Evolutionary conservation across 2,888 invertebrate species (phyloP), one percentile per base, ranked within the genome.

Genomic region (Xylophagus ater): DNA sequence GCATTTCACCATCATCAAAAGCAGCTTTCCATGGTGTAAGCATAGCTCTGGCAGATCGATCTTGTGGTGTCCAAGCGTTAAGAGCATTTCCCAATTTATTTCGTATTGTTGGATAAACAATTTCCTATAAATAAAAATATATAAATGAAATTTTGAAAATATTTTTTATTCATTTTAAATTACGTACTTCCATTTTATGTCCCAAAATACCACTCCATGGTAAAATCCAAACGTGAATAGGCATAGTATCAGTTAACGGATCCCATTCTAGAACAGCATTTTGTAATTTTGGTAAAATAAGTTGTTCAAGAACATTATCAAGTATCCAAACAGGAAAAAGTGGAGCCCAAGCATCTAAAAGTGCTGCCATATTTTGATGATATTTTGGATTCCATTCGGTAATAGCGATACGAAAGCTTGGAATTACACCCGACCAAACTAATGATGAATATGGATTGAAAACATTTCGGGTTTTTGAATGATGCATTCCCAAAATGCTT

Each of bases 161-260:
- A n/a, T n/a, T 23, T 23, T 23, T 10, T 23, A 6, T 23, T 6
- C 6, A 23, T 6, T 5, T 23, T 8, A 23, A 8, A 23, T 8
- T 8, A 23, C 6, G 10, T 23, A 8, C 10, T 40, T 61, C 59
- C 56, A 65, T 53, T 47, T 60, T 64, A 19, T 58, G 63, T 70
- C 86, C 83, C 57, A 94, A 74, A 6, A 88, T 65, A 0, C 82
- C 81, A 43, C 93, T 76, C 98, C 98, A 99, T 0, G 97, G 97
- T 60, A 94, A 81, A 44, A 96, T 79, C 98, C 98, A 98, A 4
- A 82, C 76, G 62, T 98, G 96, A 48, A 99, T 85, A 10, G 97
- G 97, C 47, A 92, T 77, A 0, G 87, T 86, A 60, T 98, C 97
- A 0, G 84, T 84, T 2, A 93, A 71, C 1, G 98, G 98, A 69